Percentiles rank a stretch among this genome's conserved stretches.
Evolutionary conservation across 1,140 invertebrate genomes (phyloP).

Genomic region (Cryptotermes secundus): DNA sequence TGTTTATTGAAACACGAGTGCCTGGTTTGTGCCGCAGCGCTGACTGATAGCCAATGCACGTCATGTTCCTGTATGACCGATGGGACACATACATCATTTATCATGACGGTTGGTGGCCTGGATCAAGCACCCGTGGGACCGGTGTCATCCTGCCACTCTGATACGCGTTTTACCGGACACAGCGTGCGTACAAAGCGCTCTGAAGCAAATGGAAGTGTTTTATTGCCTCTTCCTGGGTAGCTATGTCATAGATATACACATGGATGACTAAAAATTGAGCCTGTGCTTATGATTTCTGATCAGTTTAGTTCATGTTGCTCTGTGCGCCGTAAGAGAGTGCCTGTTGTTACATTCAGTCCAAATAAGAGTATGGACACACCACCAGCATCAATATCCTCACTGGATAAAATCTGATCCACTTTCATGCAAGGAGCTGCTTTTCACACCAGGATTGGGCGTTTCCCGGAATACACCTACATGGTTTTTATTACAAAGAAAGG

Average conservation of each 20-base stretch:
- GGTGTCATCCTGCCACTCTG: background rate
- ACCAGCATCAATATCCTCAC: too few species aligned
- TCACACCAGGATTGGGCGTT: too few species aligned
- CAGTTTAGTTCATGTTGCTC: too few species aligned
- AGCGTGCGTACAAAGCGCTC: background rate
- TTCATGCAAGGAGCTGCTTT: too few species aligned
- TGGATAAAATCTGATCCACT: too few species aligned
- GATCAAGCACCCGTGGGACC: background rate
- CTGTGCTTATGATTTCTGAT: too few species aligned
- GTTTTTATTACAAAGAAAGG: too few species aligned
- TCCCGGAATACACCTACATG: too few species aligned
- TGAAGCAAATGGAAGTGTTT: background rate
- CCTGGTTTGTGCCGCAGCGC: background rate
- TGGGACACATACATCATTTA: conserved; percentile 16
- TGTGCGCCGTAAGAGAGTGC: too few species aligned
- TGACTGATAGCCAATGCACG: background rate
- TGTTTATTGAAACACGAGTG: background rate
- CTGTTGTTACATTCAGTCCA: too few species aligned
- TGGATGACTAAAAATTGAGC: background rate
- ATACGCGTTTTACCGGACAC: background rate
- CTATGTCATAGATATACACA: background rate
- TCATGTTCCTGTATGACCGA: background rate
- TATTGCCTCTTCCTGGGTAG: conserved; percentile 14
- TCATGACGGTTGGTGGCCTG: background rate
- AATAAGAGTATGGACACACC: too few species aligned